Base-by-base conservation (phyloP, 2,888 invertebrate species). In the Aplocera efformata region DNA sequence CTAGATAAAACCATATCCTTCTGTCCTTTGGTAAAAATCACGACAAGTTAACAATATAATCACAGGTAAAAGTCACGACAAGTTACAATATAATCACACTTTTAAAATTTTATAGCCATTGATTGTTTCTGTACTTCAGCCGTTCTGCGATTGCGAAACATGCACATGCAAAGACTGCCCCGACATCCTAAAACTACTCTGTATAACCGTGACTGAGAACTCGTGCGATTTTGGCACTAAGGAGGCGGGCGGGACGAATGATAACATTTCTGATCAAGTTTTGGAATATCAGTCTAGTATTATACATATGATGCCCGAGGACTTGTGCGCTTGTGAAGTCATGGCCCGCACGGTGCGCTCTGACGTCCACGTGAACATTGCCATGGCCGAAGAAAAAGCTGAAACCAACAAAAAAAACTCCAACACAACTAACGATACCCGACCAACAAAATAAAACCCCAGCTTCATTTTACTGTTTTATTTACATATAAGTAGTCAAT, bases 291-390 rank as follows among this genome's bases (percentile, higher is more conserved):
- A 32, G 10, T 65, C n/a, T n/a, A n/a, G n/a, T n/a, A n/a, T n/a
- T n/a, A n/a, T n/a, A n/a, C n/a, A n/a, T n/a, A n/a, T n/a, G n/a
- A n/a, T n/a, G n/a, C n/a, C n/a, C n/a, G n/a, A n/a, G n/a, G n/a
- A n/a, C n/a, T n/a, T n/a, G n/a, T 79, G 78, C 46, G 51, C 48
- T 11, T 80, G 80, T 43, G 68, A 67, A 27, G 50, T 68, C 7
- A 49, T 67, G 7, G 72, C 75, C 0, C 59, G 63, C 6, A 73
- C 72, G 0, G 43, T 77, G 0, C 49, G 56, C 0, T 61, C 70
- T 1, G 47, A 72, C 34, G 34, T 72, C 1, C 69, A 71, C 21
- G 59, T 33, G 39, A 58, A 70, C 40, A 38, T 74, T 1, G 67
- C 66, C 9, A 34, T 67, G 33, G 8, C 51, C 0, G 40, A 47